These are phyloP conservation scores for Caligus rogercresseyi DNA, from an alignment of 1,140 invertebrate genomes.

Conservation along the genomic window DNA sequence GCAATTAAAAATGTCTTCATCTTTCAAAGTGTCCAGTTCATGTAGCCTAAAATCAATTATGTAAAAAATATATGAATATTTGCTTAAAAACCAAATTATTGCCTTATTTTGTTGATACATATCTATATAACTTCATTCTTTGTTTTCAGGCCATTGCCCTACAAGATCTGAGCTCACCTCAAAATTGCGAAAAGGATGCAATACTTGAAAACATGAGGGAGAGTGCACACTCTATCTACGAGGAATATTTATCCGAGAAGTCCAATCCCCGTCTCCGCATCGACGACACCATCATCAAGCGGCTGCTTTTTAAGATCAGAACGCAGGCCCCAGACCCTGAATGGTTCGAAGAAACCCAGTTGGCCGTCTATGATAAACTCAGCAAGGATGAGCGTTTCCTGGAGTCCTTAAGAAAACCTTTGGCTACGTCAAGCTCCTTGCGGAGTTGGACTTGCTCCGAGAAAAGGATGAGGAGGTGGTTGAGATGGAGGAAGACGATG, in stretches of 20 bases:
- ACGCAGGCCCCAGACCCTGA: slow-evolving; percentile 37
- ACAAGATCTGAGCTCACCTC: neutral
- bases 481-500: neutral
- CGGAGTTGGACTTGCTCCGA: slow-evolving; percentile 51
- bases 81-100: too few relatives aligned
- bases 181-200: neutral
- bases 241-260: slow-evolving; percentile 61
- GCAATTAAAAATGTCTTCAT: too few relatives aligned
- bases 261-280: slow-evolving; percentile 41
- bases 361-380: slow-evolving; percentile 22
- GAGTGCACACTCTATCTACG: slow-evolving; percentile 55
- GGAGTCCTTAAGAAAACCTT: slow-evolving; percentile 46
- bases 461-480: slow-evolving; percentile 24
- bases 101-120: neutral
- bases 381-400: slow-evolving; percentile 43
- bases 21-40: too few relatives aligned
- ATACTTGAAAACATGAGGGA: slow-evolving; percentile 31
- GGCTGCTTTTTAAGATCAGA: slow-evolving; percentile 40
- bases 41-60: too few relatives aligned
- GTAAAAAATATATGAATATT: too few relatives aligned
- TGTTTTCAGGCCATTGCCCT: neutral
- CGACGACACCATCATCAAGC: slow-evolving; percentile 43
- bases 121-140: neutral
- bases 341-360: slow-evolving; percentile 56
- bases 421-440: slow-evolving; percentile 50